Base-by-base conservation (phyloP, 2,888 invertebrate species). In the Dryobotodes eremita region DNA sequence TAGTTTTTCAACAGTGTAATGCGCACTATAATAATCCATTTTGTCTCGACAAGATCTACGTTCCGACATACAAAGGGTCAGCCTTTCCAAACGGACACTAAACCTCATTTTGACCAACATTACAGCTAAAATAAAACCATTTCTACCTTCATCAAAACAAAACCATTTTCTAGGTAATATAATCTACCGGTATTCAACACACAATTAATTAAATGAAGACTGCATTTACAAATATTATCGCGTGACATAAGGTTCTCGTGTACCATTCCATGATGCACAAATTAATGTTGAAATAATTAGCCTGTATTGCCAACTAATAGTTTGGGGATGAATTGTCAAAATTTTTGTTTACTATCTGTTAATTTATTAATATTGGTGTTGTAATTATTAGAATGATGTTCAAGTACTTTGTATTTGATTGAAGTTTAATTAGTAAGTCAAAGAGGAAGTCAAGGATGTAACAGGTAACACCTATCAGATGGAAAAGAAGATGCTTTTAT, bases 151-250 rank as follows among this genome's bases (percentile, higher is more conserved):
- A 77, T 59, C 10, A 79, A 61, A 73, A 84, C 79, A 75, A 42
- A 11, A 55, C 13, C 42, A 50, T 20, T 10, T 3, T 11, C 36
- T 10, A 11, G 20, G 77, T 23, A 57, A 69, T 20, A 50, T 75
- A 84, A 78, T 80, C 73, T 77, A 81, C 79, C 66, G 59, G 65
- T 71, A 81, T 80, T 77, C 71, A 46, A 20, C 61, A 69, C 71
- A 73, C 87, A 87, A 90, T 90, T 91, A 91, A 89, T 91, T 91
- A 91, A 89, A 86, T 88, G 90, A 87, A 89, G 87, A 86, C 83
- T 83, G 46, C 70, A 80, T 59, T 55, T 53, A 70, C 11, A 11
- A 7, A 86, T 83, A 36, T 50, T 66, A 85, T 91, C 83, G 91
- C 91, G 91, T 91, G 91, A 79, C 86, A 36, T 65, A 10, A n/a